Evolutionary conservation across 2,888 invertebrate species (phyloP).

Genomic region (Nomada hirtipes): DNA sequence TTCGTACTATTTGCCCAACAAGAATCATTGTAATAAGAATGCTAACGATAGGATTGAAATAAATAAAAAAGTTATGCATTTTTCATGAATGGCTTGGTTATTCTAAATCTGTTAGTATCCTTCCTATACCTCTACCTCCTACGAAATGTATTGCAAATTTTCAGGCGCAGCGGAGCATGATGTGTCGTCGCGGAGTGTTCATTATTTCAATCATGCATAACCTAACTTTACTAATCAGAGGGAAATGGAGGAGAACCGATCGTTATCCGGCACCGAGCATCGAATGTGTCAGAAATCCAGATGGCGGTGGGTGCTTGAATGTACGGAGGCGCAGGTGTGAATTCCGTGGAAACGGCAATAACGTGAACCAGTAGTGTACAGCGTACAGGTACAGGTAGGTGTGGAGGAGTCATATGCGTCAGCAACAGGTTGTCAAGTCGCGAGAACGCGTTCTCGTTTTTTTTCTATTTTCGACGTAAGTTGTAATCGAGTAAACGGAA

Average conservation of each 20-base stretch:
- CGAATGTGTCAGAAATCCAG: conserved; percentile 26
- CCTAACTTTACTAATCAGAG: not conserved
- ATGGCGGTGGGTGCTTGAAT: conserved; percentile 58
- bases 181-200: too few relatives aligned
- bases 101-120: not conserved
- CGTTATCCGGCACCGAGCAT: too few relatives aligned
- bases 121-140: too few relatives aligned
- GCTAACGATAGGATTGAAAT: not conserved
- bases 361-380: conserved; percentile 27
- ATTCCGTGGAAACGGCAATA: conserved; percentile 34
- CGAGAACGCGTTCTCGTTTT: conserved; percentile 38
- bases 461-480: conserved; percentile 42
- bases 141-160: too few relatives aligned
- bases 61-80: not conserved
- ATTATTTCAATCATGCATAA: too few relatives aligned
- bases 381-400: conserved; percentile 4
- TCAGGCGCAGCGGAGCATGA: too few relatives aligned
- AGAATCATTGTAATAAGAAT: not conserved
- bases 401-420: conserved; percentile 52
- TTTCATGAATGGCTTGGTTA: not conserved
- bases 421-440: conserved; percentile 66
- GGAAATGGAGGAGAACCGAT: not conserved
- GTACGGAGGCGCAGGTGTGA: conserved; percentile 64
- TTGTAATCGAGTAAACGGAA: conserved; percentile 6
- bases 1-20: not conserved